These are phyloP conservation scores for Erythrocercus mccallii DNA, from an alignment of 2,113 vertebrate genomes.

Conservation along the genomic window DNA sequence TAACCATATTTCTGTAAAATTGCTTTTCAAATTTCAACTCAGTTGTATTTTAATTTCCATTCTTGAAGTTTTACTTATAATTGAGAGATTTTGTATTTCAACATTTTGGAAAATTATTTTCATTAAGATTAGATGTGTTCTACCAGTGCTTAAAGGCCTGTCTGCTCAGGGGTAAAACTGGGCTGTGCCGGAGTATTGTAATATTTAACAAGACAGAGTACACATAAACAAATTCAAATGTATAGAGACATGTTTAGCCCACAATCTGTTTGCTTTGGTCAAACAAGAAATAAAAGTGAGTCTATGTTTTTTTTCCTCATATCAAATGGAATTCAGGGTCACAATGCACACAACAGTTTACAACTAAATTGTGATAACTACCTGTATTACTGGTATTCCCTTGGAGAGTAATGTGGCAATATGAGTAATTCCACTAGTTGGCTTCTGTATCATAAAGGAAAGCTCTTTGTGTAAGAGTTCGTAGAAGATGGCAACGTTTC, in stretches of 20 bases:
- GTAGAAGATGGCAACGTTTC: neutral
- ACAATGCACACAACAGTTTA: neutral
- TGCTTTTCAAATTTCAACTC: neutral
- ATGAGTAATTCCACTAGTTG: neutral
- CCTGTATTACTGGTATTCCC: neutral
- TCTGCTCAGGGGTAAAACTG: neutral
- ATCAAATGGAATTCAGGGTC: neutral
- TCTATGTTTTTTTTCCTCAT: neutral
- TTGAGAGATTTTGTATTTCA: neutral
- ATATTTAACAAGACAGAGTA: neutral
- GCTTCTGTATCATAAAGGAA: neutral
- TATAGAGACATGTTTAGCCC: neutral
- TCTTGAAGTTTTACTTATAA: neutral
- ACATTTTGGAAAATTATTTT: neutral
- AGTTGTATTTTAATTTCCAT: neutral
- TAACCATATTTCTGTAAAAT: neutral
- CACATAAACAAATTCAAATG: neutral
- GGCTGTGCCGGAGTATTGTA: neutral
- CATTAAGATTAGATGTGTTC: neutral
- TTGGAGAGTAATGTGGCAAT: neutral
- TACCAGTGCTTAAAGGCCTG: neutral
- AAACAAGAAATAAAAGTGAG: neutral
- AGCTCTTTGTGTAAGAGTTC: neutral
- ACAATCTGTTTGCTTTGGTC: neutral
- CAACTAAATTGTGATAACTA: neutral